phyloP scores from a whole-genome alignment of 1,140 invertebrate species.

The Drosophila asahinai region DNA sequence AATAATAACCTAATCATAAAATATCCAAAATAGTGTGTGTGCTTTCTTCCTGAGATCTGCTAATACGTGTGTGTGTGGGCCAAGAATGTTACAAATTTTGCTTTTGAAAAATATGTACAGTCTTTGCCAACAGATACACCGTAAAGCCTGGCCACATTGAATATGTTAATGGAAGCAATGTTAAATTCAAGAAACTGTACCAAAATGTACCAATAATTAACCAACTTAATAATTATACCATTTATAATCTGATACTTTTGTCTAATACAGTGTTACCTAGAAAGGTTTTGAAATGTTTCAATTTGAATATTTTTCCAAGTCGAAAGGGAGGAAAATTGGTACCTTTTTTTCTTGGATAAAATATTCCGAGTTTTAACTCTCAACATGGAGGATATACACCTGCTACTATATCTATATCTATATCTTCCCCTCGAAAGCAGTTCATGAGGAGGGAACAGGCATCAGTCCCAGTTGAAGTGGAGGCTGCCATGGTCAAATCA shows the following conservation, averaged over 20 bases:
- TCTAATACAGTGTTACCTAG: no score
- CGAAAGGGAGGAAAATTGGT: no score
- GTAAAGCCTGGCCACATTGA: background rate
- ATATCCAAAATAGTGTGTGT: background rate
- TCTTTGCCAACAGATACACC: slow-evolving; percentile 8
- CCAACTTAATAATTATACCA: no score
- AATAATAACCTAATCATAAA: background rate
- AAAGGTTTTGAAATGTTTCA: background rate
- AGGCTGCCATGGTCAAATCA: background rate
- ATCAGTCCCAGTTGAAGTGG: background rate
- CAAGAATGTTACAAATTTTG: slow-evolving; percentile 7
- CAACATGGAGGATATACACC: background rate
- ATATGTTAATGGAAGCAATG: no score
- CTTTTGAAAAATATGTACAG: slow-evolving; percentile 16
- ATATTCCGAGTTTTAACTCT: background rate
- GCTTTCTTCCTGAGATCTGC: background rate
- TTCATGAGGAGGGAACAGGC: background rate
- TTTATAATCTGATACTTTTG: no score
- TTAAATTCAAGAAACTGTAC: no score
- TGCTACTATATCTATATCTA: no score
- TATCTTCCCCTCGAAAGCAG: background rate
- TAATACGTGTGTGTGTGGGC: background rate
- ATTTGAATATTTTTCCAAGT: background rate
- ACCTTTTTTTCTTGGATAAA: background rate
- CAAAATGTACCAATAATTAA: no score